Evolutionary conservation across 2,797 vertebrate species (phyloP).

Genomic region (Nyctibius grandis): DNA sequence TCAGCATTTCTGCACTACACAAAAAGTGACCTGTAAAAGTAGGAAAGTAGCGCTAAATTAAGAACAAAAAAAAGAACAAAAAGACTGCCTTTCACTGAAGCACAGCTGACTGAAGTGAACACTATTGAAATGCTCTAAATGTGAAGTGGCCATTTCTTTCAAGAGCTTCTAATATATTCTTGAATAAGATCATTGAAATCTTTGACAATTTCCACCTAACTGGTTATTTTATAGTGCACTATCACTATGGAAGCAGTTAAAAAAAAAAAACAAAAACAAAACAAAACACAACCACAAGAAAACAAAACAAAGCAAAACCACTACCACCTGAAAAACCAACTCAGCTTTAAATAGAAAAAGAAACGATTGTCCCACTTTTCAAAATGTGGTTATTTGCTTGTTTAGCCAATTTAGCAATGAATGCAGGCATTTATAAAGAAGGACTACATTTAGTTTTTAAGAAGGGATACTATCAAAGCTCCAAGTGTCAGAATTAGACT

Average conservation of each 20-base stretch:
- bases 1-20: conserved; percentile 38
- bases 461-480: not conserved
- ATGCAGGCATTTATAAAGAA: not conserved
- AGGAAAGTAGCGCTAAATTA: not conserved
- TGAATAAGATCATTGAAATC: not conserved
- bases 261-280: not conserved
- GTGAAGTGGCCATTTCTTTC: not conserved
- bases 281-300: not conserved
- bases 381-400: not conserved
- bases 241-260: not conserved
- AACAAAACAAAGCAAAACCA: not conserved
- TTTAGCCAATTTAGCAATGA: not conserved
- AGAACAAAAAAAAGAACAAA: not conserved
- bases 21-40: conserved; percentile 5
- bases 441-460: not conserved
- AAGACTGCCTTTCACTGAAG: not conserved
- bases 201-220: not conserved
- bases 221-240: not conserved
- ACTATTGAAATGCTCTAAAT: not conserved
- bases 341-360: not conserved
- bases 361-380: not conserved
- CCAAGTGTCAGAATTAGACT: not conserved
- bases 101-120: not conserved
- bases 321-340: not conserved
- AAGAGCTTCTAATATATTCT: not conserved